Percentiles rank a stretch among this genome's conserved stretches.
Evolutionary conservation across 1,140 invertebrate species (phyloP).

Genomic region (Drosophila repleta): DNA sequence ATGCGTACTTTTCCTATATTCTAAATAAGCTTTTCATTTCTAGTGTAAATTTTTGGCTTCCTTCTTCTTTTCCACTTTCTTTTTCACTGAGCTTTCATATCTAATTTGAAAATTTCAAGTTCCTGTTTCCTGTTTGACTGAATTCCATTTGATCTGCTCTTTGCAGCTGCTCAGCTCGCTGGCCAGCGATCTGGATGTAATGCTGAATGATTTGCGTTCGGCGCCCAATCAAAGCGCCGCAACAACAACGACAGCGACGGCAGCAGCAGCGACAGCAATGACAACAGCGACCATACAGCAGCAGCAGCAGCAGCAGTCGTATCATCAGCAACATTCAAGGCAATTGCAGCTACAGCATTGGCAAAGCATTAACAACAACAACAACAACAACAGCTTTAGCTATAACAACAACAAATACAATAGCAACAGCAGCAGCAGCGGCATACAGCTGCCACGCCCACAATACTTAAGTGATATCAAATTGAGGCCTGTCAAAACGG

Average conservation of each 20-base stretch:
- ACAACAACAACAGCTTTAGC: constrained; percentile 25
- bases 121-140: background rate
- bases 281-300: constrained; percentile 40
- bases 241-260: constrained; percentile 35
- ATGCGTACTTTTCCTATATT: no score
- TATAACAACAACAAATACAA: constrained; percentile 40
- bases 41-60: no score
- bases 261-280: constrained; percentile 1
- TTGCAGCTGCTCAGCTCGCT: constrained; percentile 87
- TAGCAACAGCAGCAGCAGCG: constrained; percentile 24
- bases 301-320: constrained; percentile 39
- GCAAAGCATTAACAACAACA: constrained; percentile 35
- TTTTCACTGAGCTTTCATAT: no score
- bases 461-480: constrained; percentile 58
- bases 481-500: constrained; percentile 48
- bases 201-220: constrained; percentile 86
- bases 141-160: constrained; percentile 30
- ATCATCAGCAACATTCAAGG: no score
- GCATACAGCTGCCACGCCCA: constrained; percentile 41
- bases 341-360: constrained; percentile 15
- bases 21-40: no score
- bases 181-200: constrained; percentile 87
- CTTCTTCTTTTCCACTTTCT: no score
- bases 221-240: constrained; percentile 71
- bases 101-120: background rate